A percentile compares a stretch with the other conserved stretches of the same genome.
Evolutionary conservation across 2,888 invertebrate species (phyloP).

Genomic region (Zaprionus bogoriensis): DNA sequence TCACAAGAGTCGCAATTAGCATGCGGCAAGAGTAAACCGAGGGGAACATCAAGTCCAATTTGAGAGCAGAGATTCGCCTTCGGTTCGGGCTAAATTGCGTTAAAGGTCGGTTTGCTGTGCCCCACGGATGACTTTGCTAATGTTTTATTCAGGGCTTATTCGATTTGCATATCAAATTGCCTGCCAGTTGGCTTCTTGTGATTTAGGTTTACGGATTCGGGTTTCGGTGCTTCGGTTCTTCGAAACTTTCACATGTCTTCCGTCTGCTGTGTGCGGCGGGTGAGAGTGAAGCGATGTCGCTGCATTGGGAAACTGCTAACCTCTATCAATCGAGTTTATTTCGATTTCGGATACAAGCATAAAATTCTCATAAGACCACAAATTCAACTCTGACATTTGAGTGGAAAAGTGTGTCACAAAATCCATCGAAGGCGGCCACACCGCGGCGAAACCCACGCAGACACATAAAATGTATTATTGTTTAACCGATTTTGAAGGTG

Average conservation of each 20-base stretch:
- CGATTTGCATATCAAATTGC: slow-evolving; percentile 73
- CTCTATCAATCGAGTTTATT: background rate
- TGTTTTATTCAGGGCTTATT: slow-evolving; percentile 61
- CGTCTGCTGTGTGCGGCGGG: slow-evolving; percentile 25
- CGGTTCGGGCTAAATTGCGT: slow-evolving; percentile 37
- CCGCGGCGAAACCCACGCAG: slow-evolving; percentile 47
- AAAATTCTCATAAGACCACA: slow-evolving; percentile 16
- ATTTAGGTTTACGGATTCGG: slow-evolving; percentile 28
- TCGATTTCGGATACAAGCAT: slow-evolving; percentile 6
- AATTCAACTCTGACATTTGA: slow-evolving; percentile 59
- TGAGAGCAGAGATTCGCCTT: slow-evolving; percentile 31
- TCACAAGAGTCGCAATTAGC: slow-evolving; percentile 46
- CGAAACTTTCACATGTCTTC: slow-evolving; percentile 60
- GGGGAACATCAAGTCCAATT: slow-evolving; percentile 25
- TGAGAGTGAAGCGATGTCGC: slow-evolving; percentile 49
- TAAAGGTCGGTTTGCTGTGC: slow-evolving; percentile 33
- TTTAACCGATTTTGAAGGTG: slow-evolving; percentile 37
- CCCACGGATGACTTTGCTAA: slow-evolving; percentile 46
- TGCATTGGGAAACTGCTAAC: background rate
- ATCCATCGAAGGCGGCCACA: slow-evolving; percentile 25
- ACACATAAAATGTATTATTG: slow-evolving; percentile 1
- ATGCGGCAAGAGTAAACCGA: slow-evolving; percentile 43
- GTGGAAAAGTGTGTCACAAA: slow-evolving; percentile 43
- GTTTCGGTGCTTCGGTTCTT: slow-evolving; percentile 12
- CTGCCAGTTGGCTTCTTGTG: slow-evolving; percentile 59